Evolutionary conservation across 2,113 vertebrate genomes (phyloP), one percentile per base, ranked within the genome.

Genomic region (Syngnathus typhle): DNA sequence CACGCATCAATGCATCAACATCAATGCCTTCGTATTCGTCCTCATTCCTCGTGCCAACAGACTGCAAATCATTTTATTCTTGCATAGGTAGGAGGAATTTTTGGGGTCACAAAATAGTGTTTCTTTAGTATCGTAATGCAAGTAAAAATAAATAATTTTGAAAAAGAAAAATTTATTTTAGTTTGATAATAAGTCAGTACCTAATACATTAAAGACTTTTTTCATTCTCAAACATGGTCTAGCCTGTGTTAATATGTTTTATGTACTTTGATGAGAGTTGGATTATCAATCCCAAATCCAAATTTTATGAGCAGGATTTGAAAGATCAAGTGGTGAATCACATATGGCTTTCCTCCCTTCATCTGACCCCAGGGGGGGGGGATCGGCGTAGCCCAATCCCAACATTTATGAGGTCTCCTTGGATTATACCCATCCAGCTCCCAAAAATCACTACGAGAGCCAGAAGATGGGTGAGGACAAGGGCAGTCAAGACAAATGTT

Each of bases 11-110:
- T 72, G 70, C 66, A 68, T 79, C 75, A 75, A 81, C 72, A 82
- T 84, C 82, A 83, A 70, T 74, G 73, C 27, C 76, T 78, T 78
- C 80, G 75, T 70, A 73, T 70, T 75, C 65, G 78, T 23, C 49
- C 19, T 52, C 19, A 52, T 79, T 23, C 49, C 19, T 52, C 19
- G 21, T 21, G 47, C 18, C 47, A 51, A n/a, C 47, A 51, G 19
- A 51, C 47, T 51, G 70, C 64, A 64, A 23, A 58, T 73, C 60
- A 43, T 39, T 71, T 77, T 70, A 58, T 67, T 68, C 52, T 37
- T 38, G 41, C 44, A 46, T 5, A 16, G 44, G 13, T 4, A 46
- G 44, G 12, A 46, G 10, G 44, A 4, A 15, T 46, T 4, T 46
- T 46, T 15, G 44, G 43, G 11, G 12, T 13, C 8, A 11, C 10